Base-by-base conservation (phyloP, 23 tunicate species). In the Trididemnum miniatum region DNA sequence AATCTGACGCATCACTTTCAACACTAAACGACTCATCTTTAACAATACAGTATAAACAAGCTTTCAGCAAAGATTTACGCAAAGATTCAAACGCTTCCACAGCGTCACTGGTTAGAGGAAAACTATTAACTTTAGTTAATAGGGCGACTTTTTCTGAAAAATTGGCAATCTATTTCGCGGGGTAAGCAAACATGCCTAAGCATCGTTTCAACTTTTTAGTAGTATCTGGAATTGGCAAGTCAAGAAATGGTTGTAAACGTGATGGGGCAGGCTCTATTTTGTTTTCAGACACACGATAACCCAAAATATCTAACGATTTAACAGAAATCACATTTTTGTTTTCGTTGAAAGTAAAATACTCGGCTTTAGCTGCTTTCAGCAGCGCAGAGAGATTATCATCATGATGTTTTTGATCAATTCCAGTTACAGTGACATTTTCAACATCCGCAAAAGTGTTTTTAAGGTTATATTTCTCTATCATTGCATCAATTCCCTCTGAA, bases 181-280 rank as follows among this genome's bases (percentile, higher is more conserved):
- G 67, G 26, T 67, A 80, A 67, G 76, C 85, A 80, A 80, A 80
- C 85, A 80, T 64, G 20, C 78, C 85, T 27, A 64, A 7, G 31
- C 66, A 35, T 7, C 60, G 75, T 20, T 65, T 64, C 54, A 80
- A 30, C 30, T 80, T 78, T 35, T 36, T 35, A 12, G 31, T 2
- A 4, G 76, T 80, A 20, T 23, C 9, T 2, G 85, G 85, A 18
- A 64, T 32, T 7, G 85, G 85, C 24, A 67, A 78, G 52, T 80
- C 57, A 12, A 65, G 2, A 2, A 80, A 59, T 5, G 76, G 85
- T 71, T 65, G 65, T 22, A 80, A 27, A 3, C 79, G 76, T 2
- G 24, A 26, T n/a, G 85, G 85, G 28, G 59, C 82, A 51, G 82
- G 82, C 20, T 52, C 23, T 3, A 78, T 78, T 7, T 1, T 4